Conservation (phyloP, 2,113 vertebrate species). For the Ageneiosus marmoratus region DNA sequence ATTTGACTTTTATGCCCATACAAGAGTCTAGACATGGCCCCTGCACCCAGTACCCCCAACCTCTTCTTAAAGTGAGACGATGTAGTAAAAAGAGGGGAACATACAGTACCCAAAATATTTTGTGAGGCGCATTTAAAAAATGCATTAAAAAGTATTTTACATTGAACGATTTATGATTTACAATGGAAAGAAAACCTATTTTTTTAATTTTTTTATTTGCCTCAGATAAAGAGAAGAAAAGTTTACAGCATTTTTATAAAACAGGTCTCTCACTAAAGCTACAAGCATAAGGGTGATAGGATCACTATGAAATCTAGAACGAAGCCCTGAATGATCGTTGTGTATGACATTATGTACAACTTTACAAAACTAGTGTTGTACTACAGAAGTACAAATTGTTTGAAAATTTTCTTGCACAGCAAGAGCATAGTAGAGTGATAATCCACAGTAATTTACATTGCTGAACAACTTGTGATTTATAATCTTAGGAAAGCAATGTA, state of each 20-base stretch:
- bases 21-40: constrained; percentile 62
- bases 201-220: constrained; percentile 31
- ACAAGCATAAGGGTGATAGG: background rate
- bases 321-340: too few species aligned
- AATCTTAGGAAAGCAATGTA: background rate
- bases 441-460: background rate
- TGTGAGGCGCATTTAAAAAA: too few species aligned
- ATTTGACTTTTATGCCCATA: constrained; percentile 63
- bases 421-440: background rate
- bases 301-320: constrained; percentile 16
- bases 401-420: background rate
- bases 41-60: constrained; percentile 39
- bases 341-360: too few species aligned
- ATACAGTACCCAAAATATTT: constrained; percentile 56
- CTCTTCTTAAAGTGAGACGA: constrained; percentile 34
- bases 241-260: constrained; percentile 37
- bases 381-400: too few species aligned
- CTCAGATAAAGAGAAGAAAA: constrained; percentile 24
- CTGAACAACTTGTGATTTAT: constrained; percentile 7
- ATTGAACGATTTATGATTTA: background rate
- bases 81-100: constrained; percentile 37
- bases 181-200: background rate
- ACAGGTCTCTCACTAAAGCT: background rate
- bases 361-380: too few species aligned
- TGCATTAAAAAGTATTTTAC: too few species aligned